Evolutionary conservation across 2,797 vertebrate genomes (phyloP), one percentile per base, ranked within the genome.

Genomic region (Pseudomugil gertrudae): DNA sequence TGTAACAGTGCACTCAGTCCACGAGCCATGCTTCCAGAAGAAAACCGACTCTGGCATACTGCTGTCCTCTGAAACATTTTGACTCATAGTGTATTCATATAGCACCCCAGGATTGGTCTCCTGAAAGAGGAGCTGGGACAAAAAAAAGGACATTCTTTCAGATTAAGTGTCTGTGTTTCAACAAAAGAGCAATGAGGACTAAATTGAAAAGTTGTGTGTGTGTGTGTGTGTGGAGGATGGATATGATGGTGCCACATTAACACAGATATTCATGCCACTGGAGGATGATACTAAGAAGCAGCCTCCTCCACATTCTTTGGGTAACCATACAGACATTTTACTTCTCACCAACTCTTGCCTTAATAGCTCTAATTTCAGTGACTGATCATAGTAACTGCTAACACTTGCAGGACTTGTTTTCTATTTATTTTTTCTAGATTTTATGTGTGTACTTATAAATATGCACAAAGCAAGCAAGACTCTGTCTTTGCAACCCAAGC

Each of bases 31-130:
- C 68, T 93, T 93, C 98, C 98, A 99, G 65, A 92, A 94, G 92
- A 98, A 98, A 69, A 93, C 87, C 0, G 95, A 80, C 0, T 66
- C 72, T 3, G 91, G 63, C 0, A 72, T 57, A 55, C 88, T 55
- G 0, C 92, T 86, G 0, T 93, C 89, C 0, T 88, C 63, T 0
- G 92, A 90, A 26, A 72, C 24, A 15, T 88, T 88, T 78, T 84
- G 93, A 59, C 89, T 96, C 86, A 99, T 88, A 35, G 96, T 98
- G 93, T 98, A 99, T 81, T 98, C 95, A 19, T 97, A 99, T n/a
- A 93, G 90, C 43, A 99, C 95, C 0, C 98, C 96, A 0, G 97
- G 97, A 81, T 99, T 99, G 40, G 88, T 92, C 85, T 98, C 98
- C 88, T 99, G 97, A 66, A 99, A 99, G 48, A 99, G 94, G 74